phyloP scores from a whole-genome alignment of 64 coral and sea anemone species.

The Montipora capricornis region DNA sequence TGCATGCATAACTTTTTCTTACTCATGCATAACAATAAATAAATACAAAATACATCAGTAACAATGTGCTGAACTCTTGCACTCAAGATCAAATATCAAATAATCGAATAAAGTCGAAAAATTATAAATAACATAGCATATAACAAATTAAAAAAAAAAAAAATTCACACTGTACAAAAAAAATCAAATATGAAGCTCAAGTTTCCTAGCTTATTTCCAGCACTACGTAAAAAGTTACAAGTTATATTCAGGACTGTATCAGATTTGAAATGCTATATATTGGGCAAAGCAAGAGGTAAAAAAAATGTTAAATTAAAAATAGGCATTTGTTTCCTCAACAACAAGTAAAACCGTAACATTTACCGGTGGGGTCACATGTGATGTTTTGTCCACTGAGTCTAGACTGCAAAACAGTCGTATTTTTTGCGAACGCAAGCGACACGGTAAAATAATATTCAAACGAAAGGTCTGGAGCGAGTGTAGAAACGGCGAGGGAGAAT shows the following conservation, averaged over 20 bases:
- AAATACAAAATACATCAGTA: not conserved
- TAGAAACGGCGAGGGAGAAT: too few species aligned
- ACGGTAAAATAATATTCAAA: too few species aligned
- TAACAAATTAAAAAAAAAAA: too few species aligned
- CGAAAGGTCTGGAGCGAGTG: too few species aligned
- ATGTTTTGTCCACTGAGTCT: not conserved
- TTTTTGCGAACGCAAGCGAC: too few species aligned
- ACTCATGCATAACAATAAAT: not conserved
- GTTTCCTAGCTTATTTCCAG: not conserved
- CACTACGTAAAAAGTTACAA: not conserved
- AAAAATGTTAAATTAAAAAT: not conserved
- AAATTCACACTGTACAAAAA: not conserved
- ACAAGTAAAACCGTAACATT: constrained; percentile 4
- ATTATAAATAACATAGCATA: too few species aligned
- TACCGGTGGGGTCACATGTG: not conserved
- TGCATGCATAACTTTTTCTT: constrained; percentile 4
- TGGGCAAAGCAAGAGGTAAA: not conserved
- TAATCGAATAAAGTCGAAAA: too few species aligned
- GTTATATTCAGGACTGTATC: not conserved
- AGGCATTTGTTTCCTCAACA: constrained; percentile 4
- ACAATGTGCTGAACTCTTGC: not conserved
- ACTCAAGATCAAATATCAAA: not conserved
- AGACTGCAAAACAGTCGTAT: too few species aligned
- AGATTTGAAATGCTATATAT: not conserved
- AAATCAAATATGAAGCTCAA: not conserved